Evolutionary conservation across 2,888 invertebrate species (phyloP).

Genomic region (Apoderus coryli): DNA sequence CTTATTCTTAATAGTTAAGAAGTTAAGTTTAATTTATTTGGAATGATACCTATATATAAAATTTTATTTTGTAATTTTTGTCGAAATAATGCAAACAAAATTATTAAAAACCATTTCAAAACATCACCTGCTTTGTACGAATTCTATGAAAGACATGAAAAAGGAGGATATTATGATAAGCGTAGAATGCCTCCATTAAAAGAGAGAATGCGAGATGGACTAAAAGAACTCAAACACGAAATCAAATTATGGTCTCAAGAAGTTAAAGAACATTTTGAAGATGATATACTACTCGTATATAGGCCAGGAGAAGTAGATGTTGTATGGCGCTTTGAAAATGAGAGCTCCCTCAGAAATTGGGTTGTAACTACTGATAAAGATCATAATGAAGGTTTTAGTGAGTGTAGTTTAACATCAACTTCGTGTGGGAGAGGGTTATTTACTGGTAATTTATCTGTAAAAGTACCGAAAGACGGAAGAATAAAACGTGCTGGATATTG

Average conservation of each 20-base stretch:
- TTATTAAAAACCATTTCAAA: too few species aligned
- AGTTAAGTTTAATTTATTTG: too few species aligned
- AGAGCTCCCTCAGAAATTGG: slow-evolving; percentile 51
- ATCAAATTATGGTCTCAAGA: slow-evolving; percentile 51
- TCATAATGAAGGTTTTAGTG: slow-evolving; percentile 65
- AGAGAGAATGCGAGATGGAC: slow-evolving; percentile 45
- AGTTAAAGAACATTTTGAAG: slow-evolving; percentile 38
- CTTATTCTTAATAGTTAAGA: too few species aligned
- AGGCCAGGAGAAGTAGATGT: slow-evolving; percentile 57
- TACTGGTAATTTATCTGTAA: slow-evolving; percentile 52
- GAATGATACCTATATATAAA: too few species aligned
- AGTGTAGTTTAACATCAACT: slow-evolving; percentile 49
- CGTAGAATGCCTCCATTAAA: slow-evolving; percentile 33
- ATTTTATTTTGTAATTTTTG: too few species aligned
- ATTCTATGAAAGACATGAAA: slow-evolving; percentile 46
- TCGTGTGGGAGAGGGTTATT: slow-evolving; percentile 55
- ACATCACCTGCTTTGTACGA: too few species aligned
- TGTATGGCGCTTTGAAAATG: slow-evolving; percentile 53
- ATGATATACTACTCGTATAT: slow-evolving; percentile 39
- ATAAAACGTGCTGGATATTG: slow-evolving; percentile 71
- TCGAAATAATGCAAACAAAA: too few species aligned
- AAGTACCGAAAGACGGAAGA: slow-evolving; percentile 66
- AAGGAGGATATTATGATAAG: slow-evolving; percentile 41
- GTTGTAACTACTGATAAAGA: slow-evolving; percentile 65
- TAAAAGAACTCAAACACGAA: slow-evolving; percentile 51